These are phyloP conservation scores for Mnemiopsis leidyi DNA, from an alignment of 37 sponge, comb jelly and placozoan species.

Conservation along the genomic window DNA sequence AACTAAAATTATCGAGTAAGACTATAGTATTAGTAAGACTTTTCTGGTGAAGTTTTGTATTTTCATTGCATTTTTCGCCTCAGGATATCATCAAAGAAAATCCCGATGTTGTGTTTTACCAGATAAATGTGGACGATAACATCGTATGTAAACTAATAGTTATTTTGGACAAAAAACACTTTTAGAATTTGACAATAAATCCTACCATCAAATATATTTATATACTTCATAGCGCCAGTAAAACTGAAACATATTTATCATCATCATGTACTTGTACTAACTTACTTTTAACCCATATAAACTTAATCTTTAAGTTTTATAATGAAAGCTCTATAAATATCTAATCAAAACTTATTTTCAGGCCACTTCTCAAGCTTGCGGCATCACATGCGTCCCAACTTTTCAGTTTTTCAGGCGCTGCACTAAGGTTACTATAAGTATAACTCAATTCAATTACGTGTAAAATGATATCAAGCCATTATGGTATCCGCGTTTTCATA, in stretches of 20 bases:
- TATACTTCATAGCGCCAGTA: no score
- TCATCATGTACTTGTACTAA: no score
- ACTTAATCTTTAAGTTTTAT: background rate
- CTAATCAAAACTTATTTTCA: background rate
- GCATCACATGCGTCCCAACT: slow-evolving; percentile 38
- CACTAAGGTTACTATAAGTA: slow-evolving; percentile 47
- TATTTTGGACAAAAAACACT: background rate
- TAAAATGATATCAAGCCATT: no score
- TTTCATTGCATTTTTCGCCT: no score
- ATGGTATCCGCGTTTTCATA: no score
- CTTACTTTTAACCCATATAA: background rate
- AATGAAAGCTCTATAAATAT: background rate
- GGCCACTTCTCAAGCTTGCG: slow-evolving; percentile 44
- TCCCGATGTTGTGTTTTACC: slow-evolving; percentile 34
- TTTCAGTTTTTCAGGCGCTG: slow-evolving; percentile 55
- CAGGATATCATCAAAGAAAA: slow-evolving; percentile 61
- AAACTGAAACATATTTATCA: no score
- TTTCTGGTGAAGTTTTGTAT: no score
- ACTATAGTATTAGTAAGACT: no score
- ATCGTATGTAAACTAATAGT: slow-evolving; percentile 4
- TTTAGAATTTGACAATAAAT: no score
- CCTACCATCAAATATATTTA: no score
- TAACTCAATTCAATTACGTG: no score
- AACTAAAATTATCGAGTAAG: no score
- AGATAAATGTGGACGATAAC: slow-evolving; percentile 61